These are phyloP conservation scores for Lasioglossum figueresi DNA, from an alignment of 2,888 invertebrate species.

Conservation along the genomic window DNA sequence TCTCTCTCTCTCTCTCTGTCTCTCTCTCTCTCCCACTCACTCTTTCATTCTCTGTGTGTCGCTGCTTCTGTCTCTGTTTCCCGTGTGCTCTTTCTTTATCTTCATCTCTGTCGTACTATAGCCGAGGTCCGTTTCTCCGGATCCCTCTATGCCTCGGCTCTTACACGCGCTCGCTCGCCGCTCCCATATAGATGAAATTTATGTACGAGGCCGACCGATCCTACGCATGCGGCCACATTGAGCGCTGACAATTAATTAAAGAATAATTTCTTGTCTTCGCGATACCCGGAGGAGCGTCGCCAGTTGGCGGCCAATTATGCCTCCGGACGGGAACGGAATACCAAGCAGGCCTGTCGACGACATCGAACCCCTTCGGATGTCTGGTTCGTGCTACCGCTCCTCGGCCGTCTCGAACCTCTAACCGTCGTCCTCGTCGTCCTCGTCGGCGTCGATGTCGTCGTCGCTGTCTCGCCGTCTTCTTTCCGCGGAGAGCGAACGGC, in stretches of 20 bases:
- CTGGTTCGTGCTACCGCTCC: slow-evolving; percentile 41
- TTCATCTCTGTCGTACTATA: slow-evolving; percentile 15
- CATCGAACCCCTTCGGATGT: slow-evolving; percentile 54
- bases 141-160: slow-evolving; percentile 34
- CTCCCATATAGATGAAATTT: slow-evolving; percentile 73
- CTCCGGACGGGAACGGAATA: slow-evolving; percentile 81
- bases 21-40: neutral
- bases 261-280: slow-evolving; percentile 84
- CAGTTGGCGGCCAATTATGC: slow-evolving; percentile 84
- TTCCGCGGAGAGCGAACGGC: neutral
- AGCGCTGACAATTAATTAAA: slow-evolving; percentile 84
- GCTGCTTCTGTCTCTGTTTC: neutral
- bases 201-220: slow-evolving; percentile 68
- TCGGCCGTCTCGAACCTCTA: slow-evolving; percentile 18
- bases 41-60: neutral
- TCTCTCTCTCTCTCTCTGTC: neutral
- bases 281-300: slow-evolving; percentile 79
- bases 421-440: slow-evolving; percentile 23
- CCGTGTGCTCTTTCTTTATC: slow-evolving; percentile 10
- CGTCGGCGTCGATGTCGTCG: slow-evolving; percentile 3
- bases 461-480: neutral
- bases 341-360: slow-evolving; percentile 78
- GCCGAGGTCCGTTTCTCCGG: slow-evolving; percentile 23
- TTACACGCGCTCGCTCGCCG: slow-evolving; percentile 61
- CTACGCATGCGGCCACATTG: slow-evolving; percentile 75